Conservation (phyloP, 2,888 invertebrate species). For the Leucoma salicis region DNA sequence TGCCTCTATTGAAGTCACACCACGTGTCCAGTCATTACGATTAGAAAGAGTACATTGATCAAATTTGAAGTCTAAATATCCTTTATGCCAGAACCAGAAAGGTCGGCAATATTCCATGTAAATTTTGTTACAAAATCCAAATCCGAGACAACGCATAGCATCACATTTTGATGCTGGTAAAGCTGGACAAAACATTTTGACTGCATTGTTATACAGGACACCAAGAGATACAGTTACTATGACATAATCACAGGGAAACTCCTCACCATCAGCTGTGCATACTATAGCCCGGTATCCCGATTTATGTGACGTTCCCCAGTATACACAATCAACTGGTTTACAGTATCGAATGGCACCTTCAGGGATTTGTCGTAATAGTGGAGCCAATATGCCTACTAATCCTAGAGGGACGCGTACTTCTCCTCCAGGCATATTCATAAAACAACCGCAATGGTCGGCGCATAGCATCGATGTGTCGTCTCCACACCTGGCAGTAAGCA, state of each 20-base stretch:
- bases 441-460: conserved; percentile 64
- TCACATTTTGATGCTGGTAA: conserved; percentile 86
- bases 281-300: conserved; percentile 78
- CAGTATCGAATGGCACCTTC: conserved; percentile 84
- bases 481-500: conserved; percentile 84
- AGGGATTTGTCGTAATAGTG: conserved; percentile 84
- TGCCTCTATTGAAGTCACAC: conserved; percentile 85
- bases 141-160: conserved; percentile 86
- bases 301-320: conserved; percentile 84
- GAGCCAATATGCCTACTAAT: conserved; percentile 84
- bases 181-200: conserved; percentile 86
- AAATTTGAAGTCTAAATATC: conserved; percentile 84
- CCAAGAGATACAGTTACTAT: conserved; percentile 90
- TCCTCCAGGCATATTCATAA: conserved; percentile 81
- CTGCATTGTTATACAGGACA: conserved; percentile 84
- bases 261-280: conserved; percentile 85
- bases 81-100: conserved; percentile 87
- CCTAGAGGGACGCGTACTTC: conserved; percentile 84
- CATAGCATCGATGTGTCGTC: conserved; percentile 80
- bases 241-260: conserved; percentile 89
- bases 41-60: conserved; percentile 74
- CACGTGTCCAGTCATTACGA: conserved; percentile 87
- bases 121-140: conserved; percentile 89
- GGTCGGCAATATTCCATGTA: conserved; percentile 88
- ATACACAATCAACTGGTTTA: conserved; percentile 86